These are phyloP conservation scores for Girardia tigrina DNA, from an alignment of 2,888 invertebrate species.

Conservation along the genomic window DNA sequence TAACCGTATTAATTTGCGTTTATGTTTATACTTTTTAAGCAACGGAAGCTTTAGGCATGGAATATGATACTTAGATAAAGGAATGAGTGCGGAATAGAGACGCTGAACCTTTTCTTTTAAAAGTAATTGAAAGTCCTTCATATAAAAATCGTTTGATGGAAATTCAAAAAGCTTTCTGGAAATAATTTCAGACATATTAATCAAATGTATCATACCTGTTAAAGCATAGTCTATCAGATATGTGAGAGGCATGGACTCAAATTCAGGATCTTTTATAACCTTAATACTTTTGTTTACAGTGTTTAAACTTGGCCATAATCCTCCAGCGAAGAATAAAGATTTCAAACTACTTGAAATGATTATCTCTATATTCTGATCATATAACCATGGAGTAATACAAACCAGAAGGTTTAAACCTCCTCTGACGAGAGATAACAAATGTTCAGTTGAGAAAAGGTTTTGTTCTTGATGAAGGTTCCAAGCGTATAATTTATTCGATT, in stretches of 20 bases:
- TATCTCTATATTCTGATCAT: neutral
- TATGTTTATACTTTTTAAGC: neutral
- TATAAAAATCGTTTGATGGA: neutral
- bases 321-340: neutral
- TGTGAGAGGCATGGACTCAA: neutral
- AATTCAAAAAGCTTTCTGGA: neutral
- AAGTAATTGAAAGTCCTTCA: neutral
- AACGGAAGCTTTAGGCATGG: neutral
- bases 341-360: neutral
- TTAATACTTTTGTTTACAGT: neutral
- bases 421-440: neutral
- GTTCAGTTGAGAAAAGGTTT: neutral
- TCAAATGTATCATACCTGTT: neutral
- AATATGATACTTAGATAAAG: neutral
- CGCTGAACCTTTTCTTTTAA: neutral
- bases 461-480: neutral
- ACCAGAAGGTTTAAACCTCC: neutral
- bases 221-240: neutral
- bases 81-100: neutral
- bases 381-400: neutral
- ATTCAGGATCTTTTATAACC: neutral
- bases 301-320: neutral
- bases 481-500: neutral
- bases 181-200: neutral
- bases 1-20: neutral